Base-by-base conservation (phyloP, 2,888 invertebrate genomes). In the Zele albiditarsus region DNA sequence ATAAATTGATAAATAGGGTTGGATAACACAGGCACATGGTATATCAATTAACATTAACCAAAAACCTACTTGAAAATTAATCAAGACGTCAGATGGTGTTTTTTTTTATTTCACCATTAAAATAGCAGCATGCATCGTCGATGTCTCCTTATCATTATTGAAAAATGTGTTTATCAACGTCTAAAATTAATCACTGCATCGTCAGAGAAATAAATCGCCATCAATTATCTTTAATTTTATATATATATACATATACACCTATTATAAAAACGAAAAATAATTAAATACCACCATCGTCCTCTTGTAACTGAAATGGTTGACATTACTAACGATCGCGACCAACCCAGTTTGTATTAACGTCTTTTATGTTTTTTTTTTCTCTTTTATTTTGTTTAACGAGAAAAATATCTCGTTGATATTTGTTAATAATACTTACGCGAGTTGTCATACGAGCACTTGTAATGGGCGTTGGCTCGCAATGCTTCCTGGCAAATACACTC, bases 401-500 rank as follows among this genome's bases (percentile, higher is more conserved):
- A 63, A 62, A 49, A 62, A 74, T 69, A 46, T 33, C 63, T 62
- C 28, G 46, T 71, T 33, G 53, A 60, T 60, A 67, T 67, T 60
- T n/a, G 23, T 53, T 53, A 2, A 69, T 33, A 42, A 67, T 74
- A 74, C 74, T 74, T 74, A 74, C 74, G 46, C 69, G 57, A 68
- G 33, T 38, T 71, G 63, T 71, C 74, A 69, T 62, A 46, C 67
- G 69, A 49, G 65, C 68, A 49, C 62, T 74, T 74, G 74, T 53
- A 60, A 68, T 68, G 49, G 68, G 6, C 23, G 57, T 68, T 68
- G 68, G 46, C 16, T 46, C 46, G 46, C 67, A 63, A 75, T 46
- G 58, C 60, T 53, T 77, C 75, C 67, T 77, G 69, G 68, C 31
- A 76, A 77, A 74, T 77, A 66, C 62, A 67, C 53, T 49, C 38